Conservation (phyloP, 2,113 vertebrate species). For the Myrmecobius fasciatus region DNA sequence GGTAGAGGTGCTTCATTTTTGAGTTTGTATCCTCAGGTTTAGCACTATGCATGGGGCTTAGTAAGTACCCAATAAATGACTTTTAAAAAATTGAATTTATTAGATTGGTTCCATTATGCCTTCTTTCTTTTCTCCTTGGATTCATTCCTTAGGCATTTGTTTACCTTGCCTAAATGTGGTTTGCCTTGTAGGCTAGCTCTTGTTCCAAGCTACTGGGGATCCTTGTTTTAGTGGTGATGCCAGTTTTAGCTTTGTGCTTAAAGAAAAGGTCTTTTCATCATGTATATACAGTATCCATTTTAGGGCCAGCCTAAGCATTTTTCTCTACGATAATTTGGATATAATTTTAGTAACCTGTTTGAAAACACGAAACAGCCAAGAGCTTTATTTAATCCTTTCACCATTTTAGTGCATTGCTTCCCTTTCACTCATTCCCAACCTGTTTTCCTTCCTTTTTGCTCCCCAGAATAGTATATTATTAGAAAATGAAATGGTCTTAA, state of each 20-base stretch:
- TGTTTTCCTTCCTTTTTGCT: slow-evolving; percentile 26
- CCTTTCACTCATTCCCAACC: neutral
- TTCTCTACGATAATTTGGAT: neutral
- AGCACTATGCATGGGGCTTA: neutral
- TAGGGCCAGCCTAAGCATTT: neutral
- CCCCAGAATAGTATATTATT: neutral
- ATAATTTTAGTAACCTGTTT: slow-evolving; percentile 10
- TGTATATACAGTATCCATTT: neutral
- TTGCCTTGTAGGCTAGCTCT: neutral
- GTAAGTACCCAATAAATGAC: neutral
- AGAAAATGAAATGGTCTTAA: neutral
- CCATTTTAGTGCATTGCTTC: neutral
- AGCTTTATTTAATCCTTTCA: slow-evolving; percentile 16
- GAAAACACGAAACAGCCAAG: neutral
- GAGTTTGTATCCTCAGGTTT: neutral
- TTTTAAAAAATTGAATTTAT: neutral
- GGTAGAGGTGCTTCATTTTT: neutral
- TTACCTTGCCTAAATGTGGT: neutral
- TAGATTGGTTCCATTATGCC: neutral
- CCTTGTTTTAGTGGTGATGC: slow-evolving; percentile 32
- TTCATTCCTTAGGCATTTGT: neutral
- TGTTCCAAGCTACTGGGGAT: neutral
- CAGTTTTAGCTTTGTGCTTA: slow-evolving; percentile 42
- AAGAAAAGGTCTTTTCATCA: neutral
- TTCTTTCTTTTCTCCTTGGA: neutral